These are phyloP conservation scores for Calcarius lapponicus DNA, from an alignment of 2,797 vertebrate species.

Conservation along the genomic window DNA sequence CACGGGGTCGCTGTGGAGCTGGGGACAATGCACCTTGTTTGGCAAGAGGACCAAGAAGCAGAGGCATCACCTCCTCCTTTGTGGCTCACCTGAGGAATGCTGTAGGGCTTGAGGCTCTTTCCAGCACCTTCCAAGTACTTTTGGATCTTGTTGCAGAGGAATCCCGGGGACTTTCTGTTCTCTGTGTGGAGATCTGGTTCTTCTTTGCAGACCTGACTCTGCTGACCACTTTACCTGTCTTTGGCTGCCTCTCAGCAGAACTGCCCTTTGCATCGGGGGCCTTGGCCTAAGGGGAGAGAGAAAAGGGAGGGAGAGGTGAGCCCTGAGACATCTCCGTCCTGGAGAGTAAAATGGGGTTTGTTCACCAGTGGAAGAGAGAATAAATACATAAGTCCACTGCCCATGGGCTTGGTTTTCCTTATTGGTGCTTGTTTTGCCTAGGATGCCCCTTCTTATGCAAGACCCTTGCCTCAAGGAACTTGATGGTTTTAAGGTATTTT, in stretches of 20 bases:
- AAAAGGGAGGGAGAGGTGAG: background rate
- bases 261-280: background rate
- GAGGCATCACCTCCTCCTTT: no score
- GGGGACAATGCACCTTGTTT: no score
- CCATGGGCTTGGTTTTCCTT: background rate
- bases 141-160: background rate
- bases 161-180: background rate
- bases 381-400: background rate
- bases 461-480: background rate
- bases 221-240: background rate
- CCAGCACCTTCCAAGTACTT: no score
- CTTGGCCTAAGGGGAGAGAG: background rate
- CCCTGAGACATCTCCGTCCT: background rate
- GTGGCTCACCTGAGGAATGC: no score
- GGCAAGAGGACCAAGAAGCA: no score
- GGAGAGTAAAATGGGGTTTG: background rate
- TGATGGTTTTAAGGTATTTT: background rate
- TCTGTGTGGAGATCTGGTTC: background rate
- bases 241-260: background rate
- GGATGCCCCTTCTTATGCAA: background rate
- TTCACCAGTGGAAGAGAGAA: background rate
- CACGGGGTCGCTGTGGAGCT: no score
- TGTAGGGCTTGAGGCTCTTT: background rate
- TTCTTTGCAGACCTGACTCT: background rate
- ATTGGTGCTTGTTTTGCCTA: background rate